Conservation (phyloP, 1,140 invertebrate genomes). For the Tetragonula clypearis region DNA sequence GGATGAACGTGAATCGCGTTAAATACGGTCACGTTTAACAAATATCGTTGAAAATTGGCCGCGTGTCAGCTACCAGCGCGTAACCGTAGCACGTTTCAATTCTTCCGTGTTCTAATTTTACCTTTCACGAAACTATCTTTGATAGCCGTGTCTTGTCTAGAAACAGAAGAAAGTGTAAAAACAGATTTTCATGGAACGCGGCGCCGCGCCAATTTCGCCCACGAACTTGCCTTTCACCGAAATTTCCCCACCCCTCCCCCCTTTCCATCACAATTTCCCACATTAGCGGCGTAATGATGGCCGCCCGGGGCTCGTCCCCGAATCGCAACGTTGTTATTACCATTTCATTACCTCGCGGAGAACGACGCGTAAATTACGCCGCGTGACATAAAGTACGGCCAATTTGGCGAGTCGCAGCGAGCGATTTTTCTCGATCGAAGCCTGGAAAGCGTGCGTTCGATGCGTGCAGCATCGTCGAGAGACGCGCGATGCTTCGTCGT, state of each 20-base stretch:
- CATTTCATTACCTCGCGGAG: slow-evolving; percentile 65
- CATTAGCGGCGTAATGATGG: slow-evolving; percentile 62
- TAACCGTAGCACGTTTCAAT: no score
- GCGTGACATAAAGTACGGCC: slow-evolving; percentile 65
- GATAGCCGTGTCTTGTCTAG: no score
- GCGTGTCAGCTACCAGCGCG: no score
- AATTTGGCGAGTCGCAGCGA: slow-evolving; percentile 45
- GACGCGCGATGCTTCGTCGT: slow-evolving; percentile 9
- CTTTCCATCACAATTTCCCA: slow-evolving; percentile 55
- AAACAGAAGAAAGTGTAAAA: no score
- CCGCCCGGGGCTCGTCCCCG: slow-evolving; percentile 54
- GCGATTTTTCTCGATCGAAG: slow-evolving; percentile 37
- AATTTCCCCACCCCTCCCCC: slow-evolving; percentile 1
- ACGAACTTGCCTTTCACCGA: not conserved
- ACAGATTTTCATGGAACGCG: no score
- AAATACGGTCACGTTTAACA: no score
- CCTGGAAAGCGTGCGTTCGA: not conserved
- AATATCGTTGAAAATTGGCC: no score
- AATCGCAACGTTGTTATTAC: slow-evolving; percentile 67
- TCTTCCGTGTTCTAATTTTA: no score
- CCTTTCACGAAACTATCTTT: no score
- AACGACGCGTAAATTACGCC: slow-evolving; percentile 60
- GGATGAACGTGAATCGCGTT: not conserved
- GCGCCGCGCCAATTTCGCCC: no score
- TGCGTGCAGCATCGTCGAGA: slow-evolving; percentile 11